Evolutionary conservation across 2,888 invertebrate genomes (phyloP).

Genomic region (Enoplolaimus lenunculus): DNA sequence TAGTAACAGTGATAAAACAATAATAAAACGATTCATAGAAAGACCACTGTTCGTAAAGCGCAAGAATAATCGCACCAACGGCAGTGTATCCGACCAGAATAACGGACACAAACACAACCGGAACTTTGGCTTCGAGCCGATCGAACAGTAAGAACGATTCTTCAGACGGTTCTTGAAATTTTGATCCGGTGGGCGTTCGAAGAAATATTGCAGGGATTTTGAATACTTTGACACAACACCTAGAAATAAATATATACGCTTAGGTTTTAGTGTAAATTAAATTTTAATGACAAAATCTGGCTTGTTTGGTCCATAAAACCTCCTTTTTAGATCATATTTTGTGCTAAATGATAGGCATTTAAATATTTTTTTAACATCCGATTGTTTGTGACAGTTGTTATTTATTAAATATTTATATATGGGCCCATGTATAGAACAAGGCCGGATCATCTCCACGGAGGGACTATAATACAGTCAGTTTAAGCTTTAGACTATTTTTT

Average conservation of each 20-base stretch:
- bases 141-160: background rate
- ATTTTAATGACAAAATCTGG: too few species aligned
- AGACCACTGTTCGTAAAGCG: constrained; percentile 38
- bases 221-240: background rate
- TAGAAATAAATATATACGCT: background rate
- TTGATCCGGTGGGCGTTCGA: background rate
- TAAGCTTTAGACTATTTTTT: too few species aligned
- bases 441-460: too few species aligned
- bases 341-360: too few species aligned
- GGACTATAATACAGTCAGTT: too few species aligned
- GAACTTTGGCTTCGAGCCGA: constrained; percentile 10
- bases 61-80: constrained; percentile 38
- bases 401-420: too few species aligned
- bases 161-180: background rate
- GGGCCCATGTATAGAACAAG: too few species aligned
- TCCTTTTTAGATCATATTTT: too few species aligned
- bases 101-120: constrained; percentile 36
- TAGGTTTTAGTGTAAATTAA: too few species aligned
- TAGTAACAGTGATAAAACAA: constrained; percentile 41
- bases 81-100: constrained; percentile 40
- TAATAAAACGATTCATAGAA: constrained; percentile 41
- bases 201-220: background rate
- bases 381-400: too few species aligned
- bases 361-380: too few species aligned
- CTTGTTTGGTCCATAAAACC: too few species aligned